Evolutionary conservation across 2,888 invertebrate species (phyloP).

Genomic region (Hydraecia micacea): DNA sequence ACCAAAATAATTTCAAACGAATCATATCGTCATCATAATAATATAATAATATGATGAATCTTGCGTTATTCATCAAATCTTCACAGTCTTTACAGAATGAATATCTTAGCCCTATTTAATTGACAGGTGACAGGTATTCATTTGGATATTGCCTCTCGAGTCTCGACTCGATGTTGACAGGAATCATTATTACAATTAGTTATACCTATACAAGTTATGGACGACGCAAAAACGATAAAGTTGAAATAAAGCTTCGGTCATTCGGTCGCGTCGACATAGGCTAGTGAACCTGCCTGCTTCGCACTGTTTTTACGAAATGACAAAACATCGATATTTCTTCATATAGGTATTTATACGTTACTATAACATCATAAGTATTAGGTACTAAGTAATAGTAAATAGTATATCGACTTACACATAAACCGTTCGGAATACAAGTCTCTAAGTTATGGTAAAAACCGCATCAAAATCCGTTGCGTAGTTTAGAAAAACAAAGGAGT

Average conservation of each 20-base stretch:
- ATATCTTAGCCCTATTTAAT: neutral
- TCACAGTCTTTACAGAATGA: neutral
- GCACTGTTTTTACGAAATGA: neutral
- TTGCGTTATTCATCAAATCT: neutral
- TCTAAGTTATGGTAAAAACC: neutral
- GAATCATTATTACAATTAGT: neutral
- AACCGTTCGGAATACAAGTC: neutral
- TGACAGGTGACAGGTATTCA: neutral
- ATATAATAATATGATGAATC: neutral
- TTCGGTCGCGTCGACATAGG: conserved; percentile 77
- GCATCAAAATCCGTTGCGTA: neutral
- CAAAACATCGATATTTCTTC: neutral
- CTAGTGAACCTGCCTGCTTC: neutral
- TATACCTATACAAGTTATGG: conserved; percentile 81
- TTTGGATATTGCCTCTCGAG: neutral
- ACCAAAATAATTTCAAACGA: neutral
- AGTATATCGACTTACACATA: neutral
- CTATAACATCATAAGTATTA: too few relatives aligned
- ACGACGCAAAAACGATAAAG: conserved; percentile 89
- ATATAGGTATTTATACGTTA: too few relatives aligned
- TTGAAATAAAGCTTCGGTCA: conserved; percentile 89
- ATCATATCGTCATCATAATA: too few relatives aligned
- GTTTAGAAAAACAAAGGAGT: neutral
- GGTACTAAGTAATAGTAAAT: too few relatives aligned
- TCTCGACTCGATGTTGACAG: neutral